Evolutionary conservation across 2,113 vertebrate genomes (phyloP).

Genomic region (Forbesichthys agassizii): DNA sequence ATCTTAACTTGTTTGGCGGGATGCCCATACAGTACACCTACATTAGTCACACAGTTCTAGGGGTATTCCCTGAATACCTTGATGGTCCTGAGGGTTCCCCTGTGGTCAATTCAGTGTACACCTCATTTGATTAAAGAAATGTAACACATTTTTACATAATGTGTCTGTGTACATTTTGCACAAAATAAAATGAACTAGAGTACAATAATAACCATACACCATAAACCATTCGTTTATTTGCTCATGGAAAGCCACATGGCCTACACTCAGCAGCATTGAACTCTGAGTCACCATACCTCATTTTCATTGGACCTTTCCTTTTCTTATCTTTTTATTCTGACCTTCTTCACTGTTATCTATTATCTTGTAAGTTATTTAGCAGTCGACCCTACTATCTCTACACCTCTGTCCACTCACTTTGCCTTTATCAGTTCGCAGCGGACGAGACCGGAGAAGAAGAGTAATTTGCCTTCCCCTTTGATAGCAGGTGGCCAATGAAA

Average conservation of each 20-base stretch:
- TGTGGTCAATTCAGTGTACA: too few species aligned
- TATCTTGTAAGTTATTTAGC: neutral
- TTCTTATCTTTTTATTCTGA: neutral
- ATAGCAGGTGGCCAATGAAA: conserved; percentile 42
- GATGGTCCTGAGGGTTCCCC: too few species aligned
- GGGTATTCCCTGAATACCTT: neutral
- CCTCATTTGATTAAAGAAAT: too few species aligned
- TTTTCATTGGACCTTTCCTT: neutral
- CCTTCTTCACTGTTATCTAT: neutral
- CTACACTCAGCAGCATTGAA: neutral
- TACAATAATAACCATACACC: neutral
- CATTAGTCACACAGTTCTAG: too few species aligned
- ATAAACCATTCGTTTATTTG: conserved; percentile 37
- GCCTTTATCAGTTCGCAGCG: conserved; percentile 46
- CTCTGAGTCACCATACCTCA: neutral
- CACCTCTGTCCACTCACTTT: conserved; percentile 8
- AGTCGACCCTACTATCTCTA: conserved; percentile 3
- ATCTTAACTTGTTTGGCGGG: too few species aligned
- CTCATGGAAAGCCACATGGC: conserved; percentile 11
- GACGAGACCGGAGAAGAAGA: conserved; percentile 15
- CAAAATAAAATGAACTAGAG: too few species aligned
- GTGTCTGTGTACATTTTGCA: too few species aligned
- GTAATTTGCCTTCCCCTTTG: conserved; percentile 42
- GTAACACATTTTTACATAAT: too few species aligned
- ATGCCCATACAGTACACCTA: too few species aligned